Percentiles rank a stretch among this genome's conserved stretches.
phyloP scores from a whole-genome alignment of 2,888 invertebrate genomes.

The Volucella zonaria region DNA sequence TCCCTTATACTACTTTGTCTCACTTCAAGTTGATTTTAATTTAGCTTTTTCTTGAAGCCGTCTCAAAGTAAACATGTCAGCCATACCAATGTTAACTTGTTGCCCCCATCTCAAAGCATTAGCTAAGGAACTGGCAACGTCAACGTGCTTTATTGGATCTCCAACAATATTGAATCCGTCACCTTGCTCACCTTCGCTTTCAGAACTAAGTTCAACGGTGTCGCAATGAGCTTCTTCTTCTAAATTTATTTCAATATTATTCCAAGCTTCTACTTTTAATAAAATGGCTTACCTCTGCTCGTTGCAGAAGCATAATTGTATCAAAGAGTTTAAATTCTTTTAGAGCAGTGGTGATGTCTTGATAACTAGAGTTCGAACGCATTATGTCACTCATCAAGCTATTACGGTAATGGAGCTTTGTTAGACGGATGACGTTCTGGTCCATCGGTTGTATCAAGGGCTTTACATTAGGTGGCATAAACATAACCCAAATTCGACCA shows the following conservation, averaged over 20 bases:
- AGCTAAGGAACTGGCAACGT: no score
- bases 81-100: no score
- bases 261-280: background rate
- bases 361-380: slow-evolving; percentile 14
- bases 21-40: no score
- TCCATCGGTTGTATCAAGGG: slow-evolving; percentile 6
- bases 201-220: background rate
- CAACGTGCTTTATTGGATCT: no score
- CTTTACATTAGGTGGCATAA: slow-evolving; percentile 1
- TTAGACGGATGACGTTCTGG: slow-evolving; percentile 2
- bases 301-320: slow-evolving; percentile 3
- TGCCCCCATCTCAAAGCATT: no score
- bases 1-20: no score
- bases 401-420: slow-evolving; percentile 18
- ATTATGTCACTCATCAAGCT: slow-evolving; percentile 23
- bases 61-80: no score
- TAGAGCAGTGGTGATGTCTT: slow-evolving; percentile 10
- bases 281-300: background rate
- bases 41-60: no score
- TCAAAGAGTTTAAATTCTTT: background rate
- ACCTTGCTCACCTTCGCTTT: no score
- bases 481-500: slow-evolving; percentile 9
- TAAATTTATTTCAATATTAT: slow-evolving; percentile 8
- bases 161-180: no score
- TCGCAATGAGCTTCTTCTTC: background rate